Percentiles rank a stretch among this genome's conserved stretches.
phyloP scores from a whole-genome alignment of 1,140 invertebrate species.

The Ephestia elutella region DNA sequence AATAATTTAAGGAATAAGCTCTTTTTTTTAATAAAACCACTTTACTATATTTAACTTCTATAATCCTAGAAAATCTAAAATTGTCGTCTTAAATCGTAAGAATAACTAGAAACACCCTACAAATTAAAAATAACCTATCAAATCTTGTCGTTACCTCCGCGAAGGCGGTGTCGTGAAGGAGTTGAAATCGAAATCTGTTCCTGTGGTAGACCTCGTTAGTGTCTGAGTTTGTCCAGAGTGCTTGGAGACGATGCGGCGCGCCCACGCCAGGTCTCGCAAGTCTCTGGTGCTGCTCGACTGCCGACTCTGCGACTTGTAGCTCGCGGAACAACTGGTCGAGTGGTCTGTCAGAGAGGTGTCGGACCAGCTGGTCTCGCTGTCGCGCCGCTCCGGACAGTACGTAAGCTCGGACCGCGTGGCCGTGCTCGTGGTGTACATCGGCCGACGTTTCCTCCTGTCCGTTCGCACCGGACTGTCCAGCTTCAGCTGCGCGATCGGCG shows the following conservation, averaged over 20 bases:
- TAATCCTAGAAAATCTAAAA: slow-evolving; percentile 10
- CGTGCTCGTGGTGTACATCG: slow-evolving; percentile 39
- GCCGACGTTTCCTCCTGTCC: slow-evolving; percentile 10
- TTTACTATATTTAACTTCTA: background rate
- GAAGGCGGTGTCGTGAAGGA: slow-evolving; percentile 44
- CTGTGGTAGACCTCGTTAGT: slow-evolving; percentile 29
- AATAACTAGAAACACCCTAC: slow-evolving; percentile 3
- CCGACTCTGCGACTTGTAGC: slow-evolving; percentile 36
- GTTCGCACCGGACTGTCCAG: slow-evolving; percentile 17
- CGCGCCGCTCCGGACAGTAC: slow-evolving; percentile 21
- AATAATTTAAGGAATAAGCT: background rate
- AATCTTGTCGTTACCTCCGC: slow-evolving; percentile 12
- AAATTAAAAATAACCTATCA: slow-evolving; percentile 8
- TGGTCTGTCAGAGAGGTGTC: slow-evolving; percentile 29
- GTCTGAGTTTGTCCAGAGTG: slow-evolving; percentile 23
- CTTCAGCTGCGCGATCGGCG: slow-evolving; percentile 46
- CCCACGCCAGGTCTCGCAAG: slow-evolving; percentile 49
- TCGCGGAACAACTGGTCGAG: slow-evolving; percentile 28
- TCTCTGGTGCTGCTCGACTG: slow-evolving; percentile 37
- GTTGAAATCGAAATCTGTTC: slow-evolving; percentile 43
- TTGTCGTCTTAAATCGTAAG: slow-evolving; percentile 3
- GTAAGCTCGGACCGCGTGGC: slow-evolving; percentile 37
- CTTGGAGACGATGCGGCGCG: slow-evolving; percentile 38
- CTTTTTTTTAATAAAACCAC: background rate
- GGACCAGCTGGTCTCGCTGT: slow-evolving; percentile 36